A percentile compares a stretch with the other conserved stretches of the same genome.
These are phyloP conservation scores for Colletes latitarsis DNA, from an alignment of 1,140 invertebrate genomes.

Conservation along the genomic window DNA sequence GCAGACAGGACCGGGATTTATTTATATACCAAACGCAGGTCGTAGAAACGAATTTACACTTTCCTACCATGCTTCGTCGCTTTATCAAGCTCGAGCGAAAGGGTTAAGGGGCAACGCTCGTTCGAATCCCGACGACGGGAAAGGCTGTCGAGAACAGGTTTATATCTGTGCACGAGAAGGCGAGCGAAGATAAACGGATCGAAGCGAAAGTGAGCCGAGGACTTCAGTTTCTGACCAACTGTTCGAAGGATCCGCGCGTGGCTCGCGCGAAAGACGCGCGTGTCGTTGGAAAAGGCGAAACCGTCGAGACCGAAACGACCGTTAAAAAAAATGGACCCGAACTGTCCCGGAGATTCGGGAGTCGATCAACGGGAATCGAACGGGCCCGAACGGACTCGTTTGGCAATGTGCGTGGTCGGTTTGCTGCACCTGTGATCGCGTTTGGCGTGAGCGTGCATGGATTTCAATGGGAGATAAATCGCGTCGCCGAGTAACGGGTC, in stretches of 20 bases:
- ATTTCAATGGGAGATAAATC: background rate
- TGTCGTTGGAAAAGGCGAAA: background rate
- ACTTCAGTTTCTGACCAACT: slow-evolving; percentile 38
- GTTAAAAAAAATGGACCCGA: background rate
- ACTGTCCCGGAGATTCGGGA: background rate
- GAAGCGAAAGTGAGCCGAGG: slow-evolving; percentile 43
- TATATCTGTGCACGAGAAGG: slow-evolving; percentile 30
- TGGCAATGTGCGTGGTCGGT: background rate
- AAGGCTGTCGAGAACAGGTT: slow-evolving; percentile 34
- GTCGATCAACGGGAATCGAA: background rate
- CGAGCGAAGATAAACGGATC: slow-evolving; percentile 43
- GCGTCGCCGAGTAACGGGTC: background rate
- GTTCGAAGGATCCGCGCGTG: slow-evolving; percentile 20
- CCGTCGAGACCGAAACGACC: background rate
- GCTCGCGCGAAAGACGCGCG: background rate
- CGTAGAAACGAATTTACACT: no score
- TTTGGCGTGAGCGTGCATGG: background rate
- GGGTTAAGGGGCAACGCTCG: slow-evolving; percentile 13
- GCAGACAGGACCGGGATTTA: no score
- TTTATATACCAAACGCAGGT: no score
- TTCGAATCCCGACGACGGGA: slow-evolving; percentile 6
- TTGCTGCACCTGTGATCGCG: slow-evolving; percentile 24
- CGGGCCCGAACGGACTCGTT: background rate
- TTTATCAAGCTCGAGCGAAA: background rate
- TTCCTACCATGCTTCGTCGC: background rate